These are phyloP conservation scores for Agonopterix heracliana DNA, from an alignment of 2,888 invertebrate species.

Conservation along the genomic window DNA sequence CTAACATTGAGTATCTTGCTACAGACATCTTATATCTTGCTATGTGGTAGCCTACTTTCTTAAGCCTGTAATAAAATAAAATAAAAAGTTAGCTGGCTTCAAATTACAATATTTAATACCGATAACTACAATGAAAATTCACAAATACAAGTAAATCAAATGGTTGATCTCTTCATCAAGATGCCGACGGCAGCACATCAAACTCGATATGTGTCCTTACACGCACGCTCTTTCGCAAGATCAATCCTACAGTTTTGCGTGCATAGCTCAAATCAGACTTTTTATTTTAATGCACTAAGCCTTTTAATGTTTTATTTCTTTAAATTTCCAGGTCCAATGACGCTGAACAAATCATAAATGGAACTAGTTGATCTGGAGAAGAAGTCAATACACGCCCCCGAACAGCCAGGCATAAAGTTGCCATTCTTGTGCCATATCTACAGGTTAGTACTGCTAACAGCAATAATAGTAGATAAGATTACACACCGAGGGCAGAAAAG, in stretches of 20 bases:
- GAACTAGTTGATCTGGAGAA: slow-evolving; percentile 82
- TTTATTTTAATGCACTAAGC: no score
- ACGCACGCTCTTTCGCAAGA: no score
- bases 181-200: no score
- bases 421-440: slow-evolving; percentile 97
- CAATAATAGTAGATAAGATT: no score
- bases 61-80: slow-evolving; percentile 60
- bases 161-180: no score
- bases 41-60: slow-evolving; percentile 89
- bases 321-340: slow-evolving; percentile 75
- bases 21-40: slow-evolving; percentile 94
- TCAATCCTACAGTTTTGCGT: no score
- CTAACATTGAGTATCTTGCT: slow-evolving; percentile 97
- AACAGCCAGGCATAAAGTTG: slow-evolving; percentile 88
- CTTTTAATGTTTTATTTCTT: slow-evolving; percentile 6
- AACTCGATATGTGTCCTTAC: no score
- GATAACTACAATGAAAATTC: no score
- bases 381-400: slow-evolving; percentile 82
- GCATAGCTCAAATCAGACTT: no score
- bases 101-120: no score
- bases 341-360: slow-evolving; percentile 79
- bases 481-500: no score
- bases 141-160: no score
- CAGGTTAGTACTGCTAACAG: slow-evolving; percentile 45
- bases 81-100: background rate